A percentile compares a stretch with the other conserved stretches of the same genome.
These are phyloP conservation scores for Megaceryle torquata DNA, from an alignment of 2,113 vertebrate genomes.

Conservation along the genomic window DNA sequence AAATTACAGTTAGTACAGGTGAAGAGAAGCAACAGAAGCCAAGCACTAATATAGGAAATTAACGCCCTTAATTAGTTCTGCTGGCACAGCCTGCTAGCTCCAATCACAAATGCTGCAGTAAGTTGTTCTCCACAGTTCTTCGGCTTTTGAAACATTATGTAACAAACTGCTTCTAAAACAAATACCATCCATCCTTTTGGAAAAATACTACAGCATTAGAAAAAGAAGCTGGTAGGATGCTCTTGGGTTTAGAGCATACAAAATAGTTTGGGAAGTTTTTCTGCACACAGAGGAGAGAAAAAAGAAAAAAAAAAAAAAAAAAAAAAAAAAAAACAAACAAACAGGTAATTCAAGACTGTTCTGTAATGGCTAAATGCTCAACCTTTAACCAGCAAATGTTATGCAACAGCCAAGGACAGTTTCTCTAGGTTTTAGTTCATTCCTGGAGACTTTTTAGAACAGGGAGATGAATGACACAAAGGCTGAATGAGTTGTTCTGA, in stretches of 20 bases:
- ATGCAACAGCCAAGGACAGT: not conserved
- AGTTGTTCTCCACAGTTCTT: not conserved
- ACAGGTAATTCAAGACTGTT: not conserved
- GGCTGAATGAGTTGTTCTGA: not conserved
- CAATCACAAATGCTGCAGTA: not conserved
- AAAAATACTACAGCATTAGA: not conserved
- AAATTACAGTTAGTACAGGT: conserved; percentile 32
- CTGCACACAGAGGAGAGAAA: too few species aligned
- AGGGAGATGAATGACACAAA: not conserved
- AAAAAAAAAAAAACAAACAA: not conserved
- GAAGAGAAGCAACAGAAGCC: conserved; percentile 36
- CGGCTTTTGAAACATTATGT: not conserved
- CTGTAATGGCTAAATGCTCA: not conserved
- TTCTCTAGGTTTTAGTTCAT: not conserved
- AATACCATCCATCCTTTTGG: not conserved
- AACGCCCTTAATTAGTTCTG: conserved; percentile 41
- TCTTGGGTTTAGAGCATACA: not conserved
- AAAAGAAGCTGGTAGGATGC: not conserved
- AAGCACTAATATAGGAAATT: conserved; percentile 42
- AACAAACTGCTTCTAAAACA: not conserved
- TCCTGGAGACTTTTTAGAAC: not conserved
- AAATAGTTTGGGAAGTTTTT: not conserved
- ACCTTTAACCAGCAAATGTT: not conserved
- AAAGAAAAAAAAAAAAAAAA: not conserved
- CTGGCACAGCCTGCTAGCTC: not conserved